These are phyloP conservation scores for Rapana venosa DNA, from an alignment of 2,888 invertebrate genomes.

Conservation along the genomic window DNA sequence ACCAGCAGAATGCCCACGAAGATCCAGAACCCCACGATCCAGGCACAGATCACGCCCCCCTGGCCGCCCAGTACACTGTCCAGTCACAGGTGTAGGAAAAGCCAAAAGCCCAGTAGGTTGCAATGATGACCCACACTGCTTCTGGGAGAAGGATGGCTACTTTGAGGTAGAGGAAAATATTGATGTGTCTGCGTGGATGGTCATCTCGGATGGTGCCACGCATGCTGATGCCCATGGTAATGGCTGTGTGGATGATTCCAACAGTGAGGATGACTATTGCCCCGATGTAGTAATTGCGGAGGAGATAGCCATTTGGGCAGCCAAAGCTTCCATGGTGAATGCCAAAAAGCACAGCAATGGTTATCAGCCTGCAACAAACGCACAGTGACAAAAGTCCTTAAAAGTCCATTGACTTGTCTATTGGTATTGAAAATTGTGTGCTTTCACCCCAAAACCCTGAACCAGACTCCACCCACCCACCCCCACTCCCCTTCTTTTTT, in stretches of 20 bases:
- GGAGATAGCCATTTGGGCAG: conserved; percentile 86
- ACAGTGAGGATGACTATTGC: conserved; percentile 73
- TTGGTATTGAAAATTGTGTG: too few species aligned
- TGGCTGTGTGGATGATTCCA: conserved; percentile 75
- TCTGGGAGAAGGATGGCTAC: conserved; percentile 88
- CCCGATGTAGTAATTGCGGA: conserved; percentile 86
- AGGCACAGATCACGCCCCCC: conserved; percentile 89
- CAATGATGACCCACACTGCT: conserved; percentile 87
- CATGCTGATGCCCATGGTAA: conserved; percentile 71
- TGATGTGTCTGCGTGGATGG: conserved; percentile 85
- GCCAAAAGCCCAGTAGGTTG: conserved; percentile 88
- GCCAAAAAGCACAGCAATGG: conserved; percentile 83
- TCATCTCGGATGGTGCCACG: conserved; percentile 89
- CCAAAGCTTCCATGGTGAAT: conserved; percentile 84
- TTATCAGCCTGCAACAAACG: conserved; percentile 82
- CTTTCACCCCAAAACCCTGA: too few species aligned
- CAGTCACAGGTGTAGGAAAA: conserved; percentile 62
- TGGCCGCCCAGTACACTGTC: conserved; percentile 66
- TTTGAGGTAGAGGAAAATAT: conserved; percentile 85
- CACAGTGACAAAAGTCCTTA: too few species aligned
- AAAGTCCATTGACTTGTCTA: too few species aligned
- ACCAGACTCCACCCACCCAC: too few species aligned
- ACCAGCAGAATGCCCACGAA: conserved; percentile 88
- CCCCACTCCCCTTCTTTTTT: too few species aligned
- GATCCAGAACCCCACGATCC: conserved; percentile 86